Conservation (phyloP, 2,797 vertebrate species). For the Lacerta viridis region DNA sequence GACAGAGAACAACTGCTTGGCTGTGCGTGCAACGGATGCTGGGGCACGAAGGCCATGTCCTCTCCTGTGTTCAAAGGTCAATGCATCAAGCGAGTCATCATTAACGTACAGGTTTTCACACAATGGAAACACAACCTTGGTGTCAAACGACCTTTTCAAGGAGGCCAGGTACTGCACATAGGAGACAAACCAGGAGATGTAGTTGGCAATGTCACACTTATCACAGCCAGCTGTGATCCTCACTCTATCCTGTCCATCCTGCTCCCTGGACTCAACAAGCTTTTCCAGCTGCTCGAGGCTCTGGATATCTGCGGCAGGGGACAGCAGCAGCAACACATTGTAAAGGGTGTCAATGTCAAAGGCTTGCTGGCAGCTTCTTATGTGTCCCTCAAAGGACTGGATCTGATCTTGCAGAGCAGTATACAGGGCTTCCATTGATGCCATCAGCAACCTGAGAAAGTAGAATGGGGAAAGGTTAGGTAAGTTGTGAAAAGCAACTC, state of each 20-base stretch:
- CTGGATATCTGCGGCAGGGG: conserved; percentile 42
- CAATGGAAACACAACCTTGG: conserved; percentile 65
- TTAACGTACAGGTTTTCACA: conserved; percentile 71
- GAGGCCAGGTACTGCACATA: conserved; percentile 61
- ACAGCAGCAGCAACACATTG: conserved; percentile 41
- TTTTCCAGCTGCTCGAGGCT: conserved; percentile 62
- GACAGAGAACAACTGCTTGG: conserved; percentile 63
- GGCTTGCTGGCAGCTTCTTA: conserved; percentile 43
- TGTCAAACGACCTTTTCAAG: conserved; percentile 66
- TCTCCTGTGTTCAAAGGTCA: background rate
- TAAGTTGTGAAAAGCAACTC: background rate
- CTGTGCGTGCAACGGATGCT: conserved; percentile 54
- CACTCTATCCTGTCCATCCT: background rate
- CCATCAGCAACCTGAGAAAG: background rate
- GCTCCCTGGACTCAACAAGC: conserved; percentile 14
- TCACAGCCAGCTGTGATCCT: fast-evolving
- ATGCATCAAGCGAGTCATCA: conserved; percentile 35
- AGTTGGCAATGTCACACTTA: conserved; percentile 1
- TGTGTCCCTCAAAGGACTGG: conserved; percentile 45
- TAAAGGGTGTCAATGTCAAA: conserved; percentile 64
- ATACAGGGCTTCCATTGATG: conserved; percentile 66
- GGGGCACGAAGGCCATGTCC: background rate
- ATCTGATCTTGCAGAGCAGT: conserved; percentile 62
- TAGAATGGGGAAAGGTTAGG: background rate
- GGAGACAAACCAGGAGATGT: conserved; percentile 61